These are phyloP conservation scores for Cepaea nemoralis DNA, from an alignment of 1,140 invertebrate genomes.

Conservation along the genomic window DNA sequence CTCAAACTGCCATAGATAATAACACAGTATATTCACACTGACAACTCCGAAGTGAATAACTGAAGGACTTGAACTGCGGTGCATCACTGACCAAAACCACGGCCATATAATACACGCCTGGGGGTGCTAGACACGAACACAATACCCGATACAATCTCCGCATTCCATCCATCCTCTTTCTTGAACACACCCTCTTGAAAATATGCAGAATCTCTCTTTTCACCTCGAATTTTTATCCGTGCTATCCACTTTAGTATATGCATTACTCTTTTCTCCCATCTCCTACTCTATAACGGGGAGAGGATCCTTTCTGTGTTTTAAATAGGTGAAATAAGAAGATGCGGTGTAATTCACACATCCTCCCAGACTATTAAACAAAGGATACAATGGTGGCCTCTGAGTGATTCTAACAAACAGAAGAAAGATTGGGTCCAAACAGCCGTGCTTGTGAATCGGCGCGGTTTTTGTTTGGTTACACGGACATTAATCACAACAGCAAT, in stretches of 20 bases:
- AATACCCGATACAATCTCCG: not conserved
- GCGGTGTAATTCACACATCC: constrained; percentile 35
- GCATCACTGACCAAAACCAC: not conserved
- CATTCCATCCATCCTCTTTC: constrained; percentile 1
- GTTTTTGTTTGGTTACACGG: constrained; percentile 61
- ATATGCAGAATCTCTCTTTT: not conserved
- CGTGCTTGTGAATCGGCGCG: constrained; percentile 30
- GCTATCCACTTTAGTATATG: not conserved
- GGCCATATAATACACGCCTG: not conserved
- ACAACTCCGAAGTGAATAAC: too few species aligned
- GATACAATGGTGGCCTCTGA: constrained; percentile 34
- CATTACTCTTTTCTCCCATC: constrained; percentile 12
- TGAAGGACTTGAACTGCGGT: too few species aligned
- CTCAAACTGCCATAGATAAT: too few species aligned
- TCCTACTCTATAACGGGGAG: not conserved
- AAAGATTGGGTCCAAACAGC: constrained; percentile 42
- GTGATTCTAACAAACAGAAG: constrained; percentile 25
- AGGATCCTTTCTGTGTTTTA: not conserved
- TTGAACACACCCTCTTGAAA: not conserved
- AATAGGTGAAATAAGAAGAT: not conserved
- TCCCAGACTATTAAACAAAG: constrained; percentile 32
- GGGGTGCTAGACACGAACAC: not conserved
- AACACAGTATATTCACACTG: too few species aligned
- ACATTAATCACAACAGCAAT: constrained; percentile 67
- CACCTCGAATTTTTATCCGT: not conserved